Base-by-base conservation (phyloP, 2,113 vertebrate genomes). In the Tamias sibiricus region DNA sequence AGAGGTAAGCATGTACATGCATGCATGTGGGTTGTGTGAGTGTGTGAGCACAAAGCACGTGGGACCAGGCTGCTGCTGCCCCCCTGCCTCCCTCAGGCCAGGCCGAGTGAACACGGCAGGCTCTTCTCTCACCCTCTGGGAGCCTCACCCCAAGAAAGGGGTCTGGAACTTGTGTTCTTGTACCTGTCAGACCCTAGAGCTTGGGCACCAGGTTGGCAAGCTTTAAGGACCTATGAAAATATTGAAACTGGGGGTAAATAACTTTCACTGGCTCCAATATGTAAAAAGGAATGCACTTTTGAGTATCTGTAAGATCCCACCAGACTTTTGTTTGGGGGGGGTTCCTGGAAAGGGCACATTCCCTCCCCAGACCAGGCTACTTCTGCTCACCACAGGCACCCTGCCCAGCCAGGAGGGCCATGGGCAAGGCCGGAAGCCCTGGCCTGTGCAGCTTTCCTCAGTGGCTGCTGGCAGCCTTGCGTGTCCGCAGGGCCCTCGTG, bases 101-200 rank as follows among this genome's bases (percentile, higher is more conserved):
- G 20, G 35, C 26, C 4, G 1, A 30, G 49, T 1, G 6, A 52
- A 17, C 12, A 12, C 5, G 30, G 11, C 5, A 0, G 7, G 8
- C 49, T 76, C 40, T 40, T 76, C 88, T n/a, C 37, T 54, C 28
- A 49, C 8, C 10, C 66, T 54, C 68, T 59, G 30, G 30, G 14
- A 42, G 22, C 42, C 14, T 57, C 62, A 20, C 19, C 66, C 13
- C 17, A 62, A 13, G 7, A 89, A 32, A 22, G 13, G 19, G 37
- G 17, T 14, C 77, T 59, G 64, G 16, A 22, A 22, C 24, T 6
- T 22, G 1, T 28, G 26, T 10, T 20, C 12, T 59, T 49, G 37
- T 32, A 47, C 26, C 49, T 35, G 2, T 69, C 17, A n/a, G 37
- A 64, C 32, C 76, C 47, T 74, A 57, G 49, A 49, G 16, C 28